Base-by-base conservation (phyloP, 1,140 invertebrate species). In the Drosophila suzukii region DNA sequence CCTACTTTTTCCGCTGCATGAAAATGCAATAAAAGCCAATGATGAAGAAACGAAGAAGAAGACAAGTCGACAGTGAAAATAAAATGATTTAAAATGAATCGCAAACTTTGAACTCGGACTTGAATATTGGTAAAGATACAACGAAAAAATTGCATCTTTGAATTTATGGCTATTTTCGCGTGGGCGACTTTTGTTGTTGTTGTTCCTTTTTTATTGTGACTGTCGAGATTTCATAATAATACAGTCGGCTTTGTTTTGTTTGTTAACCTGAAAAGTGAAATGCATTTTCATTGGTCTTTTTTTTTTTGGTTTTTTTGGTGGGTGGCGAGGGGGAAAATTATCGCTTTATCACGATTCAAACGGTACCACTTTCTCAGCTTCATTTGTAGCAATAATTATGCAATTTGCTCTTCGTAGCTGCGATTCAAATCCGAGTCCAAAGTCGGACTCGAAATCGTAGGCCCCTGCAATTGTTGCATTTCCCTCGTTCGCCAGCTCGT, bases 281-380 rank as follows among this genome's bases (percentile, higher is more conserved):
- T 88, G 83, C 83, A 88, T 89, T 88, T 72, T 72, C 44, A 44
- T 71, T 72, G 51, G 44, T 30, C 56, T 38, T 59, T 32, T 51
- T 39, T 53, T n/a, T 11, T 8, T 34, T 34, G 34, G 32, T 39
- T 32, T 46, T 49, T n/a, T 39, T 34, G 32, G 13, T 15, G 49
- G 55, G 62, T 43, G 56, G 65, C n/a, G n/a, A 44, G 49, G 53
- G 57, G 78, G 71, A 56, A 88, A 88, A 88, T 88, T 88, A 88
- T 88, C 83, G 83, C 83, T 88, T 88, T 88, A 88, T 88, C 83
- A 88, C 83, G 83, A 88, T 88, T 88, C 83, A 88, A 88, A 89
- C 83, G 83, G 84, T 88, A 83, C 83, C 79, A 88, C 83, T 88
- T 88, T 86, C 82, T 86, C 86, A 83, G 79, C 83, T 88, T 89